Evolutionary conservation across 1,140 invertebrate species (phyloP), one percentile per base, ranked within the genome.

Genomic region (Zelostemma sp.): DNA sequence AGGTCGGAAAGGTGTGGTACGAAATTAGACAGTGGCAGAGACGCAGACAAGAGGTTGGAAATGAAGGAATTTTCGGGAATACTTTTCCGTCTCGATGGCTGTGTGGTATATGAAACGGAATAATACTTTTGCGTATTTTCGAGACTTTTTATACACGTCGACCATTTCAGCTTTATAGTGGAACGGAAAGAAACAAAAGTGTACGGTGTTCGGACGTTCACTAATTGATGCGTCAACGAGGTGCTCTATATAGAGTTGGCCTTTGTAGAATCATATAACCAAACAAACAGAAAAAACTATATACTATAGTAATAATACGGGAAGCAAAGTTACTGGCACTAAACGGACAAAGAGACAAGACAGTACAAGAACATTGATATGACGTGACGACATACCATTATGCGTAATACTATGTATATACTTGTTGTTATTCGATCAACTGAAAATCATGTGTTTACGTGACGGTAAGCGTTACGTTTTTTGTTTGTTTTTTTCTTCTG

Each of bases 41-140:
- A 72, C 69, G 69, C 69, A 72, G 69, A 72, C 69, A 72, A 72
- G 69, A 72, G 64, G 69, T 53, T 67, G 69, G 69, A 72, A 35
- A n/a, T n/a, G 6, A n/a, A 58, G 69, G 69, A 67, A 56, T 71
- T 62, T 55, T 51, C 54, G 55, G 69, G 69, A 60, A 56, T 35
- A 45, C 17, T 16, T 38, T 31, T 59, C 25, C 18, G 53, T 59
- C 16, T 55, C 50, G 46, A 19, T 40, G 51, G 48, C 11, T 53
- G 58, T 68, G 53, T 56, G 50, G 53, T 56, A 53, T 62, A 33
- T 11, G 12, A 54, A 54, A 38, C 50, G 31, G 6, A 21, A 49
- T 51, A 59, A 51, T 49, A 41, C 31, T 69, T 69, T 15, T 16
- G 40, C 60, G 55, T 62, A 62, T 50, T 65, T 40, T 56, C 61